Percentiles rank a stretch among this genome's conserved stretches.
Conservation (phyloP, 2,113 vertebrate species). For the Larimichthys polyactis region DNA sequence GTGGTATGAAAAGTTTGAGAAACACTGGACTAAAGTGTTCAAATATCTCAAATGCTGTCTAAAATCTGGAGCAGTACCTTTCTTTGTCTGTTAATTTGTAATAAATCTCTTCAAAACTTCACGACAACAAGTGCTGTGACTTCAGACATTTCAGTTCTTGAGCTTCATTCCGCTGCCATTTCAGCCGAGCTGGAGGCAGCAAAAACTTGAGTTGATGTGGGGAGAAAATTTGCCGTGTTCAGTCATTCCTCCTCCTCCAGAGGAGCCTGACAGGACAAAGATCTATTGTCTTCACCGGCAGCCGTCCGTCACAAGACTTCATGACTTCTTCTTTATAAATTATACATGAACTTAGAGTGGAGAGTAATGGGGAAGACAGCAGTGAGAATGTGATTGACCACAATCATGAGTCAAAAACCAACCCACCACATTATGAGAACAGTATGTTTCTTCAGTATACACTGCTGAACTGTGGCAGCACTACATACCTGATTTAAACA, state of each 20-base stretch:
- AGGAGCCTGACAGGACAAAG: conserved; percentile 32
- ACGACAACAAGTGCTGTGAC: no score
- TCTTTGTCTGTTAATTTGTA: background rate
- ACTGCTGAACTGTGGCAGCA: background rate
- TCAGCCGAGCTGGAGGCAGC: background rate
- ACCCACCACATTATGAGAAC: conserved; percentile 5
- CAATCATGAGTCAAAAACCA: conserved; percentile 31
- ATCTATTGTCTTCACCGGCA: conserved; percentile 34
- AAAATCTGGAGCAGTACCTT: no score
- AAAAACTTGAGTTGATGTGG: background rate
- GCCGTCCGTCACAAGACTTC: conserved; percentile 24
- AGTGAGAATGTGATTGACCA: background rate
- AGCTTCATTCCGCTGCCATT: background rate
- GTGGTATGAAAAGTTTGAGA: no score
- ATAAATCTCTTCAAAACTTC: background rate
- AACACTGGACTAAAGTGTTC: no score
- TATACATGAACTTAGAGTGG: background rate
- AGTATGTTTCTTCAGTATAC: background rate
- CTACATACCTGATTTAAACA: background rate
- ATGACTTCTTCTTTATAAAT: background rate
- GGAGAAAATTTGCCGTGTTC: conserved; percentile 9
- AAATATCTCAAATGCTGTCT: no score
- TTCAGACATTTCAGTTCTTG: background rate
- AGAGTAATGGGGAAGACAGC: background rate
- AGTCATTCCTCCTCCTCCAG: conserved; percentile 37